Evolutionary conservation across 2,113 vertebrate genomes (phyloP), one percentile per base, ranked within the genome.

Genomic region (Hyperopisus bebe): DNA sequence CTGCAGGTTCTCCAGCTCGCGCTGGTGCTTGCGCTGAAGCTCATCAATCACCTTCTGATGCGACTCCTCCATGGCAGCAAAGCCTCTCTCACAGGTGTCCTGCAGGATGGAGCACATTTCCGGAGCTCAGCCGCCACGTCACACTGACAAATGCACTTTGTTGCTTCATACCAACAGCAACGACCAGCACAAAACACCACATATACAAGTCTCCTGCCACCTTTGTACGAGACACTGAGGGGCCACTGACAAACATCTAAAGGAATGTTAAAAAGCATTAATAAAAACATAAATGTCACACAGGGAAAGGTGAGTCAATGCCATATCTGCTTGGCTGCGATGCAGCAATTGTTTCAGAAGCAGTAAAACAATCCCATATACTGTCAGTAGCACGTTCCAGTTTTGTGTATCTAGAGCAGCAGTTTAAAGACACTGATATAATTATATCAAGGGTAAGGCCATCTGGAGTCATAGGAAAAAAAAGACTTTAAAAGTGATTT

Each of bases 11-110:
- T 96, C 96, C 91, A 97, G 93, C 93, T 97, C 96, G 88, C 96
- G 93, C 94, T 97, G 96, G 93, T 97, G 94, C 92, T 97, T 96
- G 89, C 94, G 94, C 92, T 96, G 96, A 90, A 97, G 95, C 91
- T 97, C 96, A 9, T 96, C 96, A 0, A 97, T 94, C 47, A 96
- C 96, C 90, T 95, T 96, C 93, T 96, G 96, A 89, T 97, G 96
- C 46, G 96, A 97, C 90, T 96, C 96, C 92, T 97, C 96, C 96
- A 97, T 97, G 44, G 96, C 94, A 1, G 95, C 93, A 9, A 97
- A 96, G 50, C 96, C 96, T 90, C 96, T 89, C 92, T 97, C 96
- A 74, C 96, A 97, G 7, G 96, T 96, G 84, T 95, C 96, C 96
- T 97, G 91, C 8, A 90, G 74, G 8, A 83, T 85, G 55, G 80